A percentile compares a stretch with the other conserved stretches of the same genome.
These are phyloP conservation scores for Brachionus asplanchnoidis DNA, from an alignment of 1,140 invertebrate genomes.

Conservation along the genomic window DNA sequence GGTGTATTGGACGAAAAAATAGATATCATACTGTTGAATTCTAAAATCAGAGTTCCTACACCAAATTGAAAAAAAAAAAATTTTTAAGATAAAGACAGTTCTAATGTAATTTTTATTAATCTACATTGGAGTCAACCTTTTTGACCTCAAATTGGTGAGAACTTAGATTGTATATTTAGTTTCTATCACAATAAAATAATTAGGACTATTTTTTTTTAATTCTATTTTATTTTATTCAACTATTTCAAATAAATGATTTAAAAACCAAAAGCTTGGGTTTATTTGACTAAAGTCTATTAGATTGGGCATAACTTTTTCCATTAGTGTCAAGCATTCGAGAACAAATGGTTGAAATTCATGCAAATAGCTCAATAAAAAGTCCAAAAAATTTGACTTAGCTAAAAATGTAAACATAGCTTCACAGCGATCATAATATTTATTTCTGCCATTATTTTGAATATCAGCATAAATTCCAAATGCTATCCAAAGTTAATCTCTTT, in stretches of 20 bases:
- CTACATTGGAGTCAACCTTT: too few relatives aligned
- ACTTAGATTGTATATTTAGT: too few relatives aligned
- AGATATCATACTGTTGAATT: too few relatives aligned
- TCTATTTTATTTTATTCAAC: background rate
- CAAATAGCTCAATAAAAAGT: background rate
- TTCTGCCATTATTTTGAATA: background rate
- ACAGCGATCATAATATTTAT: conserved; percentile 21
- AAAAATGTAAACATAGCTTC: background rate
- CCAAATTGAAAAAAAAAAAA: too few relatives aligned
- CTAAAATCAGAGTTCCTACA: too few relatives aligned
- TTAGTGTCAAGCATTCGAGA: background rate
- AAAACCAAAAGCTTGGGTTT: background rate
- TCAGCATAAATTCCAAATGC: conserved; percentile 13
- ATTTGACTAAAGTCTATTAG: background rate
- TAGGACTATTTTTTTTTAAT: background rate
- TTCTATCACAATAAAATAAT: too few relatives aligned
- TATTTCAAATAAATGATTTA: background rate
- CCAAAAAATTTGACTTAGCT: background rate
- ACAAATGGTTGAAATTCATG: background rate
- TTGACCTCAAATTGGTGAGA: too few relatives aligned
- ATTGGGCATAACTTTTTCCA: background rate
- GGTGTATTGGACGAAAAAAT: too few relatives aligned
- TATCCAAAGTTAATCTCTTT: conserved; percentile 27
- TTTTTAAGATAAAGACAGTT: too few relatives aligned
- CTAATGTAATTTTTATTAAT: too few relatives aligned